Evolutionary conservation across 2,888 invertebrate species (phyloP), one percentile per base, ranked within the genome.

Genomic region (Erebia epiphron): DNA sequence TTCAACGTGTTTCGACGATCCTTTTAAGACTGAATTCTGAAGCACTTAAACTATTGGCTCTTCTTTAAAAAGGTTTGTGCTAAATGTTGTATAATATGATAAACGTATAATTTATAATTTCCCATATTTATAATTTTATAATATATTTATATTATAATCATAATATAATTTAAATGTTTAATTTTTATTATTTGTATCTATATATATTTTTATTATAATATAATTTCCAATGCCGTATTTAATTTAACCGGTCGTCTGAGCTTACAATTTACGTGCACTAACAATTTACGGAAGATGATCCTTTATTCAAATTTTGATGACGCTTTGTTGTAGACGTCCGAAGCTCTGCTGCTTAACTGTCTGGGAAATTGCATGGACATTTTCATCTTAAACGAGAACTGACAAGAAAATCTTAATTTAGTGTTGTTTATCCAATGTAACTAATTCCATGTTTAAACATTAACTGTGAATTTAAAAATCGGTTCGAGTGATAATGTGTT

Each of bases 221-320:
- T 46, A 62, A 62, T 62, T 54, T 66, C 56, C 46, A 66, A 66
- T 74, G 71, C 67, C 71, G 61, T 67, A 57, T 63, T 62, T 73
- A 71, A 73, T 71, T 68, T 67, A 67, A 70, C 73, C 71, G 4
- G 26, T 35, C 61, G 56, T 63, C 64, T 73, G 52, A 71, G 69
- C 67, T 26, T 61, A 8, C 68, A n/a, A n/a, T n/a, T n/a, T n/a
- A n/a, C 58, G 62, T 71, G 50, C 35, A 61, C 73, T 70, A 77
- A 75, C 73, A 75, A 73, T 73, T 74, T 75, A 73, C 75, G 67
- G 63, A 75, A 75, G 73, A 73, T 79, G 80, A 80, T 77, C 70
- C 77, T 80, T 80, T 79, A 79, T 82, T 81, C 76, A 79, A 79
- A 79, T 76, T 78, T 79, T 74, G 77, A 75, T 78, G 75, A 76